These are phyloP conservation scores for Acanthoscelides obtectus DNA, from an alignment of 2,888 invertebrate species.

Conservation along the genomic window DNA sequence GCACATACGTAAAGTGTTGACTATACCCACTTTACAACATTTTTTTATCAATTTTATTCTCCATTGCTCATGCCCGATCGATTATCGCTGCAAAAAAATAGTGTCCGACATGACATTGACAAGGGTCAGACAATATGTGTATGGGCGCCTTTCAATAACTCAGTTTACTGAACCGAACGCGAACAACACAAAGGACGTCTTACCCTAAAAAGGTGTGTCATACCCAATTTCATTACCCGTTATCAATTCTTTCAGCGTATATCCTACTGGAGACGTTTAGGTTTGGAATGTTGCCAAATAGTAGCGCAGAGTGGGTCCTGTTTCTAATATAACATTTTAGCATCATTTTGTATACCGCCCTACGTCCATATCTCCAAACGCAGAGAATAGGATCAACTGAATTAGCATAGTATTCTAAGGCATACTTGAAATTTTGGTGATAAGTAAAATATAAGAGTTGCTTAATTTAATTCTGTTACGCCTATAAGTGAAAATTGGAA, in stretches of 20 bases:
- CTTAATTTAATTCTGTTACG: too few relatives aligned
- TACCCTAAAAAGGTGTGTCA: not conserved
- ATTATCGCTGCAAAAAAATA: not conserved
- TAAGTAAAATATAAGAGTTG: too few relatives aligned
- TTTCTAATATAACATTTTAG: too few relatives aligned
- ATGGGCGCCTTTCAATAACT: not conserved
- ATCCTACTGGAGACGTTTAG: not conserved
- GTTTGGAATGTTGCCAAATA: not conserved
- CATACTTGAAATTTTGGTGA: too few relatives aligned
- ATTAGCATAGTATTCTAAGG: too few relatives aligned
- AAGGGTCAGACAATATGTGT: not conserved
- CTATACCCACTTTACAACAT: too few relatives aligned
- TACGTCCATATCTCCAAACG: too few relatives aligned
- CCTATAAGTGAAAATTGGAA: too few relatives aligned
- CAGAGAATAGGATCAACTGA: too few relatives aligned
- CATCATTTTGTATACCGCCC: too few relatives aligned
- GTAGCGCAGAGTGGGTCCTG: not conserved
- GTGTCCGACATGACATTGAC: not conserved
- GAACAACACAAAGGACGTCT: not conserved
- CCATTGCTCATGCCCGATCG: not conserved
- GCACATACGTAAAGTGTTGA: too few relatives aligned
- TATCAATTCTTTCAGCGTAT: not conserved
- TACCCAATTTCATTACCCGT: not conserved
- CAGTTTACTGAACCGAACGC: not conserved
- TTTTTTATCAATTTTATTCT: not conserved